Base-by-base conservation (phyloP, 1,140 invertebrate genomes). In the Brachionus sp. region DNA sequence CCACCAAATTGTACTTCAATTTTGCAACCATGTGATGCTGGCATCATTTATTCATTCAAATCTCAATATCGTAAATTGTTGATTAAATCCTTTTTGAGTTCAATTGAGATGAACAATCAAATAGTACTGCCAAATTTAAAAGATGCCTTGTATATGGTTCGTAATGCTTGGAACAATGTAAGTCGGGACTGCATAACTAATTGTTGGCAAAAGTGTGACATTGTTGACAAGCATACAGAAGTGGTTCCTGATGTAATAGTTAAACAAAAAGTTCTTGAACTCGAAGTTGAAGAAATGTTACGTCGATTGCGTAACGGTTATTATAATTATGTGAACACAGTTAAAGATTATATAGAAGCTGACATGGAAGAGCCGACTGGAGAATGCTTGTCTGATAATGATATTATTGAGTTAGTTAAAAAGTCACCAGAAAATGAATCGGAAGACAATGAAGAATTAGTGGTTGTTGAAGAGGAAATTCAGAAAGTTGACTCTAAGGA, bases 21-120 rank as follows among this genome's bases (percentile, higher is more conserved):
- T 66, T 82, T 90, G 13, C 89, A 91, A 84, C 88, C 89, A 19
- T 88, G 90, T 86, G 88, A 90, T 85, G 87, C 89, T 85, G 88
- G 87, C 19, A 87, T 89, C 66, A 91, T 90, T 83, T 84, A 83
- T 13, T 85, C 85, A 37, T 85, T 88, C 16, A 88, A 88, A 85
- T 25, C 42, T 10, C 50, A 84, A 39, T 85, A 85, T 46, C 70
- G 82, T n/a, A 68, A 68, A 68, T 33, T 33, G 13, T 35, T 68
- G 5, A 33, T 68, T 68, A 29, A 68, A 68, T 62, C 25, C 25
- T 62, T 62, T 29, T 62, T 62, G 25, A 29, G 25, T 29, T 62
- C 57, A 29, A 62, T 62, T 62, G 57, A 62, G 25, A 19, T 62
- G 57, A 23, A 62, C 25, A 62, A 23, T 62, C 19, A 62, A 62